These are phyloP conservation scores for Atherix ibis DNA, from an alignment of 2,888 invertebrate genomes.

Conservation along the genomic window DNA sequence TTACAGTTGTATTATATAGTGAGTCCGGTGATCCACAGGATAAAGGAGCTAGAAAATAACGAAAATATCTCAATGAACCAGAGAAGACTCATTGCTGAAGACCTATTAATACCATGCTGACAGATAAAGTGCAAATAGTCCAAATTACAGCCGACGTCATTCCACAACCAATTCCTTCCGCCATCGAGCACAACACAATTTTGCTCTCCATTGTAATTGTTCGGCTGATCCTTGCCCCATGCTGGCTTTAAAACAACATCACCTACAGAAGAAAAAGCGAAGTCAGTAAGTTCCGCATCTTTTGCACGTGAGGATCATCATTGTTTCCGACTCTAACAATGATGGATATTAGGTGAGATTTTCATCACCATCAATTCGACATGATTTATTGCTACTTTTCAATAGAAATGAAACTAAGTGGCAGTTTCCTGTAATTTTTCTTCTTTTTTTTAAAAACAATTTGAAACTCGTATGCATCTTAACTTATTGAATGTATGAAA, in stretches of 20 bases:
- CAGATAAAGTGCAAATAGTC: conserved; percentile 90
- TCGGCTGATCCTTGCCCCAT: conserved; percentile 90
- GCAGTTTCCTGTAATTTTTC: no score
- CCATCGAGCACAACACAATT: conserved; percentile 90
- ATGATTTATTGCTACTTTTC: no score
- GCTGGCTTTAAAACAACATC: conserved; percentile 62
- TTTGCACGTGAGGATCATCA: no score
- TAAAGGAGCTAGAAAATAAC: conserved; percentile 49
- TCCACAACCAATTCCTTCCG: conserved; percentile 82
- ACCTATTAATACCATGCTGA: conserved; percentile 52
- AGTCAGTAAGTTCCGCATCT: no score
- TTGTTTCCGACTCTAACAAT: no score
- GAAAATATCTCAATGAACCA: conserved; percentile 2
- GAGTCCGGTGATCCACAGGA: conserved; percentile 82
- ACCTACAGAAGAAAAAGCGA: conserved; percentile 38
- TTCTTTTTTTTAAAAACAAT: no score
- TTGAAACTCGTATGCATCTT: no score
- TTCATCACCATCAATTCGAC: no score
- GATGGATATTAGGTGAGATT: no score
- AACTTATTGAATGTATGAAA: no score
- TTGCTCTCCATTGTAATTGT: conserved; percentile 90
- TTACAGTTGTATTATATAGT: conserved; percentile 63
- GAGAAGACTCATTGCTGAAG: no score
- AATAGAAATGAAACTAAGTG: no score
- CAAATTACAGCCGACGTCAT: conserved; percentile 85